Percentiles rank a stretch among this genome's conserved stretches.
phyloP scores from a whole-genome alignment of 2,797 vertebrate species.

The Chiloscyllium punctatum region DNA sequence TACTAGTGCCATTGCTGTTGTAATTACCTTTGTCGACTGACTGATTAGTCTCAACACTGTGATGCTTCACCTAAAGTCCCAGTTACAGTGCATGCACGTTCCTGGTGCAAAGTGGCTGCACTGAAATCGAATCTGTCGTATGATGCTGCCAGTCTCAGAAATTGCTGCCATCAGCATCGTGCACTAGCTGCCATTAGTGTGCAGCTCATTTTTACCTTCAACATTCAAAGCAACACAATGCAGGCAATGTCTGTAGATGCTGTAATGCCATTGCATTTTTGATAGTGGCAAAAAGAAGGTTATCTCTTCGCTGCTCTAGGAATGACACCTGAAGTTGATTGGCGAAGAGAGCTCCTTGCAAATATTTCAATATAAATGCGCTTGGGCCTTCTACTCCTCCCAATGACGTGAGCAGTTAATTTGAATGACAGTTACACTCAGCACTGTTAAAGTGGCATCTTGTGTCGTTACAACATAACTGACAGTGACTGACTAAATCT shows the following conservation, averaged over 20 bases:
- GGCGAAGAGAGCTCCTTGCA: neutral
- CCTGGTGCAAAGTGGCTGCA: neutral
- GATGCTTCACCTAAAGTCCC: constrained; percentile 9
- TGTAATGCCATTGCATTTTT: neutral
- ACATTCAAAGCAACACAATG: neutral
- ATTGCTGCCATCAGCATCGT: neutral
- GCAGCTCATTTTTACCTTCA: neutral
- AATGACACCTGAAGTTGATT: neutral
- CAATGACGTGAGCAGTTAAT: neutral
- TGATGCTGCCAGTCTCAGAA: neutral
- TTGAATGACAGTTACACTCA: neutral
- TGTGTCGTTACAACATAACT: neutral
- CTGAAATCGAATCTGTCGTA: neutral
- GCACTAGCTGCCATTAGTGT: neutral
- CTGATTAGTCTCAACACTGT: constrained; percentile 34
- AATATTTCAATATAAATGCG: neutral
- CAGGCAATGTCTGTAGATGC: neutral
- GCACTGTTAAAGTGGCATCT: neutral
- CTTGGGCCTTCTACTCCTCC: neutral
- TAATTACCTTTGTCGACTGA: neutral
- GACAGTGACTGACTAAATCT: neutral
- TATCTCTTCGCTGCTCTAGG: neutral
- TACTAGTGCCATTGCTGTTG: constrained; percentile 23
- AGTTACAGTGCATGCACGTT: neutral
- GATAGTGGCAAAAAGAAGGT: neutral